A percentile compares a stretch with the other conserved stretches of the same genome.
phyloP scores from a whole-genome alignment of 2,797 vertebrate species.

The Philypnodon macrostomus region DNA sequence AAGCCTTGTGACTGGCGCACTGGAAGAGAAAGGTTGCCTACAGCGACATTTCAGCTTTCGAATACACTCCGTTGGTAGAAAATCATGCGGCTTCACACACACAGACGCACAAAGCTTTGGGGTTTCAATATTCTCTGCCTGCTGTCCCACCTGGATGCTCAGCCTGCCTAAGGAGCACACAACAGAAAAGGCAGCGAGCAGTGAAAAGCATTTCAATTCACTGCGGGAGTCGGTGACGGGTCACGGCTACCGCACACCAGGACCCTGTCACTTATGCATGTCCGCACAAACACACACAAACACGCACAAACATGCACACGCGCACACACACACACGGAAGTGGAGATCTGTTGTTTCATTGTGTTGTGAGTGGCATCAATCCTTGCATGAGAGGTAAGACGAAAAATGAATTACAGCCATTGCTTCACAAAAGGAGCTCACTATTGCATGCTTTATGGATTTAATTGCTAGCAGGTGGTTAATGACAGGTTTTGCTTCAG shows the following conservation, averaged over 20 bases:
- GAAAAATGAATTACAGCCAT: not conserved
- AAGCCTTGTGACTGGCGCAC: constrained; percentile 31
- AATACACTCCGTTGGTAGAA: constrained; percentile 47
- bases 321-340: constrained; percentile 4
- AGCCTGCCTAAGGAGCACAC: constrained; percentile 43
- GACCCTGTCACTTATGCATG: constrained; percentile 29
- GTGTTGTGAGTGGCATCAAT: not conserved
- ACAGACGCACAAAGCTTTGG: constrained; percentile 4
- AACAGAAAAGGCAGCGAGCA: constrained; percentile 50
- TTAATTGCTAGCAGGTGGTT: constrained; percentile 32
- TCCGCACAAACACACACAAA: constrained; percentile 15
- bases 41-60: constrained; percentile 48
- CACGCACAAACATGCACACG: constrained; percentile 1
- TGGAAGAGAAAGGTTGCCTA: constrained; percentile 49
- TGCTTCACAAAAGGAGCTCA: not conserved
- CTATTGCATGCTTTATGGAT: not conserved
- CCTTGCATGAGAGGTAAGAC: constrained; percentile 11
- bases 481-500: constrained; percentile 2
- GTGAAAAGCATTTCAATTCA: constrained; percentile 66
- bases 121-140: constrained; percentile 40
- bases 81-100: constrained; percentile 26
- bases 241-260: constrained; percentile 42
- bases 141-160: constrained; percentile 58
- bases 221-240: constrained; percentile 59
- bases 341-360: not conserved